These are phyloP conservation scores for Actenoides hombroni DNA, from an alignment of 2,113 vertebrate species.

Conservation along the genomic window DNA sequence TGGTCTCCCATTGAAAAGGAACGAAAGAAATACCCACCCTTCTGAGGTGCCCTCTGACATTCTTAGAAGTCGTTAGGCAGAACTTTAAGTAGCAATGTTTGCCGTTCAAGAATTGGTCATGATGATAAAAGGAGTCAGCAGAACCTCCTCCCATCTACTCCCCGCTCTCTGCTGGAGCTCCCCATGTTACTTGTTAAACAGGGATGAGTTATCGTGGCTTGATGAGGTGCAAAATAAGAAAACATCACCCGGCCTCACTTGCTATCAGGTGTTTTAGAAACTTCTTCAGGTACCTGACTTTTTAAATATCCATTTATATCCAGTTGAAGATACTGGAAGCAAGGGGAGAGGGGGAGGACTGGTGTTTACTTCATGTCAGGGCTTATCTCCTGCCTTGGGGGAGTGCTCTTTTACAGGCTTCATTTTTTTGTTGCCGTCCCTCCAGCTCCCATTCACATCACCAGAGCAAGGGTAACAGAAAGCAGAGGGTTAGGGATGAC, in stretches of 20 bases:
- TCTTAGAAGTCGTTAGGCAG: not conserved
- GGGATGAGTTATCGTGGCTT: not conserved
- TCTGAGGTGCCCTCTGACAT: not conserved
- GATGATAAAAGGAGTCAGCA: not conserved
- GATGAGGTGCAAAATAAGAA: not conserved
- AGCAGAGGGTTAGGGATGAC: too few relatives aligned
- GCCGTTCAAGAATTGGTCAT: not conserved
- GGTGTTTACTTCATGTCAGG: not conserved
- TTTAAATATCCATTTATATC: not conserved
- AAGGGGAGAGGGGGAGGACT: not conserved
- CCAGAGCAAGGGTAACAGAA: not conserved
- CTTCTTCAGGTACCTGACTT: not conserved
- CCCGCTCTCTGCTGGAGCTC: not conserved
- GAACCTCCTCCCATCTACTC: not conserved
- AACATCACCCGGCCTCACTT: not conserved
- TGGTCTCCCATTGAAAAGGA: not conserved
- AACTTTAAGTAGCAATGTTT: not conserved
- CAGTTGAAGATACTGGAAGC: not conserved
- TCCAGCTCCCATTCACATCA: not conserved
- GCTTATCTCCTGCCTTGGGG: not conserved
- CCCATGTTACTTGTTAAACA: not conserved
- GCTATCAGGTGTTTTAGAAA: not conserved
- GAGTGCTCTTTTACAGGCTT: not conserved
- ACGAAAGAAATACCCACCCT: rapidly evolving
- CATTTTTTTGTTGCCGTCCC: not conserved